phyloP scores from a whole-genome alignment of 2,888 invertebrate genomes.

The Conomelus anceps region DNA sequence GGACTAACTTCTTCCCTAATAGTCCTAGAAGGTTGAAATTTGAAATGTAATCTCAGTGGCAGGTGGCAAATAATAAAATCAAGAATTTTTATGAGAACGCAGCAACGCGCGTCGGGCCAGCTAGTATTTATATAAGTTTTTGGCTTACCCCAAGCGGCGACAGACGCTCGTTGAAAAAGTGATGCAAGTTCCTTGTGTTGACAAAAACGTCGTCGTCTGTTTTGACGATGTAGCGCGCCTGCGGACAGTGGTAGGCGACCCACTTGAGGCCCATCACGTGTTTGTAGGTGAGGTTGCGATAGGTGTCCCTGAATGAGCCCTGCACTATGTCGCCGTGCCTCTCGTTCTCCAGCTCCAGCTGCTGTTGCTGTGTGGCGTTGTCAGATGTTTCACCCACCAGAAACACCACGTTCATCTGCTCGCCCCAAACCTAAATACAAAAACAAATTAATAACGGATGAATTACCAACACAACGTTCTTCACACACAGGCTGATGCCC shows the following conservation, averaged over 20 bases:
- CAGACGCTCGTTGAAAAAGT: conserved; percentile 48
- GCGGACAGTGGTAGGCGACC: conserved; percentile 61
- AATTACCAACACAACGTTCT: too few relatives aligned
- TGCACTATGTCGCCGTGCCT: conserved; percentile 63
- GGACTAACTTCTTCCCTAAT: too few relatives aligned
- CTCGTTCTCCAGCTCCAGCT: conserved; percentile 49
- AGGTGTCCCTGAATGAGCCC: conserved; percentile 68
- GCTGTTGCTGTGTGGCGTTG: conserved; percentile 39
- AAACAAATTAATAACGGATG: neutral
- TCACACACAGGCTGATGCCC: too few relatives aligned
- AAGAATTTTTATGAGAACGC: too few relatives aligned
- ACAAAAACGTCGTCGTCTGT: conserved; percentile 47
- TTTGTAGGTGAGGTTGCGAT: conserved; percentile 77
- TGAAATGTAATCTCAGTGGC: too few relatives aligned
- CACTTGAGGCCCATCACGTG: conserved; percentile 77
- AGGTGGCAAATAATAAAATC: too few relatives aligned
- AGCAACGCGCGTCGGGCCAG: too few relatives aligned
- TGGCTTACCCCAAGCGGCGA: conserved; percentile 52
- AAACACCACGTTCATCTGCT: conserved; percentile 56
- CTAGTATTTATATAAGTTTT: conserved; percentile 37
- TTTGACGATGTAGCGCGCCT: conserved; percentile 50
- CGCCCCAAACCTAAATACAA: conserved; percentile 49
- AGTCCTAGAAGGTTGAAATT: too few relatives aligned
- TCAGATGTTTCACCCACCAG: conserved; percentile 53
- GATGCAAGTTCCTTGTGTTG: conserved; percentile 42